Percentiles rank a stretch among this genome's conserved stretches.
phyloP scores from a whole-genome alignment of 2,888 invertebrate genomes.

The Acronicta alni region DNA sequence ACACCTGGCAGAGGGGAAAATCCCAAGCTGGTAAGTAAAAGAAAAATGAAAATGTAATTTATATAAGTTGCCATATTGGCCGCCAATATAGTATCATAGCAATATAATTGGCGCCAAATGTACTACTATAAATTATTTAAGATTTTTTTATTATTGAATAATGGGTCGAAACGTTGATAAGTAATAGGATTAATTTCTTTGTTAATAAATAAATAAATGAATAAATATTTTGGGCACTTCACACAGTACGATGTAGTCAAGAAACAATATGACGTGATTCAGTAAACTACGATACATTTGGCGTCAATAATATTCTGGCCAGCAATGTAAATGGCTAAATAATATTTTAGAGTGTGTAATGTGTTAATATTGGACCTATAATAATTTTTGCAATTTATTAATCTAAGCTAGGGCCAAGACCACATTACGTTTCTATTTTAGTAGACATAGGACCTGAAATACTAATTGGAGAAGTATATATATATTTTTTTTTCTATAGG shows the following conservation, averaged over 20 bases:
- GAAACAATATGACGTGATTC: background rate
- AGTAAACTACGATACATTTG: background rate
- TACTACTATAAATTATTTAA: background rate
- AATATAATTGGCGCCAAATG: background rate
- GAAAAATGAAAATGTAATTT: background rate
- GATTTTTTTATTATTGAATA: background rate
- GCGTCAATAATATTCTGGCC: background rate
- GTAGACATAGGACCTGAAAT: background rate
- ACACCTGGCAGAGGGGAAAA: conserved; percentile 92
- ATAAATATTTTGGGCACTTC: too few relatives aligned
- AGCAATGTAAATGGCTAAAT: background rate
- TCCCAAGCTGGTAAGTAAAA: conserved; percentile 68
- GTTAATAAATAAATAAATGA: too few relatives aligned
- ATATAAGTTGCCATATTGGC: conserved; percentile 9
- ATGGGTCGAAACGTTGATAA: too few relatives aligned
- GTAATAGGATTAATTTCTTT: too few relatives aligned
- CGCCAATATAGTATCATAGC: background rate
- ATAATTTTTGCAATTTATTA: background rate
- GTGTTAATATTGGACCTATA: background rate
- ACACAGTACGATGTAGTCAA: too few relatives aligned
- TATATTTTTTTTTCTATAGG: conserved; percentile 80
- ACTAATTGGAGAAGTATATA: background rate
- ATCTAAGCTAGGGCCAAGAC: too few relatives aligned
- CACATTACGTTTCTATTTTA: background rate
- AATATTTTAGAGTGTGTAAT: background rate